Conservation (phyloP, 2,113 vertebrate species). For the Neopipo cinnamomea region DNA sequence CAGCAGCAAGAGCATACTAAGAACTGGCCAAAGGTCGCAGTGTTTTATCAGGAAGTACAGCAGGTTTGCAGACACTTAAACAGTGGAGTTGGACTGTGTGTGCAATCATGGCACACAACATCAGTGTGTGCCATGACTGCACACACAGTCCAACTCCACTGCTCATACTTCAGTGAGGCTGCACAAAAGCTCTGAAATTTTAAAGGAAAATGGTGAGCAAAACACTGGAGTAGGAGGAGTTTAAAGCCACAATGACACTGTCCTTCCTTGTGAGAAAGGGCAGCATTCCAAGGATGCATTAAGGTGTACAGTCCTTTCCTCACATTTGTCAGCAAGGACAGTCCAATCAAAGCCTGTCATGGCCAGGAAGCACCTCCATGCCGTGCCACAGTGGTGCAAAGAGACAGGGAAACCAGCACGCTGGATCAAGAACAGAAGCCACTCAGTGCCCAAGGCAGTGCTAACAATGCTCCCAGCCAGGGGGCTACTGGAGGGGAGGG, state of each 20-base stretch:
- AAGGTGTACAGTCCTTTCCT: background rate
- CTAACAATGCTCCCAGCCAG: background rate
- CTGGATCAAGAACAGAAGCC: background rate
- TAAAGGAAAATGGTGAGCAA: background rate
- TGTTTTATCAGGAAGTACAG: background rate
- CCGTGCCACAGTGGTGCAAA: background rate
- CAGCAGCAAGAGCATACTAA: background rate
- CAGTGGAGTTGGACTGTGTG: too few relatives aligned
- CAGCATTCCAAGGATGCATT: background rate
- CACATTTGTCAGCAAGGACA: background rate
- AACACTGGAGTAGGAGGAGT: background rate
- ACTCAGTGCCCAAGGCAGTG: background rate
- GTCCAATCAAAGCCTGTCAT: background rate
- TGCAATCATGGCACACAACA: too few relatives aligned
- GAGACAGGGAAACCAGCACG: background rate
- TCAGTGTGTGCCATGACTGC: rapidly evolving
- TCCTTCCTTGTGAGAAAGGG: background rate
- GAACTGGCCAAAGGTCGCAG: background rate
- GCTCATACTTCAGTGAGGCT: background rate
- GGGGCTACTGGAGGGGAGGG: background rate
- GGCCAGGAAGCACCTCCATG: background rate
- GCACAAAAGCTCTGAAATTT: background rate
- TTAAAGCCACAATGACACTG: background rate
- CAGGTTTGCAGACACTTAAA: background rate
- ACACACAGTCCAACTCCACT: background rate